Evolutionary conservation across 2,113 vertebrate genomes (phyloP).

Genomic region (Gymnarchus niloticus): DNA sequence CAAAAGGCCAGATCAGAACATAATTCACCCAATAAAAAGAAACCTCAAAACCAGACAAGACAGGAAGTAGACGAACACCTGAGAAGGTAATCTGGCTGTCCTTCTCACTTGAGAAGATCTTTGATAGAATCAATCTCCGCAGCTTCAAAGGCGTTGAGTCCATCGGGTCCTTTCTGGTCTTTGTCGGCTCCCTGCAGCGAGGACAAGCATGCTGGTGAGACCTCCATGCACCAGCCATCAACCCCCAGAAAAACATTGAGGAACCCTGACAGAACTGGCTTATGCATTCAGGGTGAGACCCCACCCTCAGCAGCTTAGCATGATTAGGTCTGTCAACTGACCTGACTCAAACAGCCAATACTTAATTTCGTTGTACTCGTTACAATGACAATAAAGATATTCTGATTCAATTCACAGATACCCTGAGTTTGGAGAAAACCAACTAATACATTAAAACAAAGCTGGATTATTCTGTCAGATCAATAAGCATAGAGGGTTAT

Average conservation of each 20-base stretch:
- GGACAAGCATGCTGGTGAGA: neutral
- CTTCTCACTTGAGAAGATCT: conserved; percentile 82
- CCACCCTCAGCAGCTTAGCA: too few relatives aligned
- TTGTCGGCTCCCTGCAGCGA: conserved; percentile 86
- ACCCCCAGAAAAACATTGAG: neutral
- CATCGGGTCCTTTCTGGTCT: conserved; percentile 75
- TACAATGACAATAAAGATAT: too few relatives aligned
- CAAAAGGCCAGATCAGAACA: neutral
- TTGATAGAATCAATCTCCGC: conserved; percentile 79
- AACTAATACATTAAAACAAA: too few relatives aligned
- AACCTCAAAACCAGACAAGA: neutral
- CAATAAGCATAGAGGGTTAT: neutral
- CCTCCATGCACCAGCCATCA: neutral
- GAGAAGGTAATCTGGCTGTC: conserved; percentile 43
- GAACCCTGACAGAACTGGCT: neutral
- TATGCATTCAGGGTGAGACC: neutral
- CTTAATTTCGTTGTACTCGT: too few relatives aligned
- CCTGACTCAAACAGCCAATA: too few relatives aligned
- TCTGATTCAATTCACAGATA: neutral
- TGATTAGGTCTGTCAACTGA: too few relatives aligned
- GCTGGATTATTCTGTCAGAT: neutral
- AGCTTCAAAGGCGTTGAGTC: conserved; percentile 75
- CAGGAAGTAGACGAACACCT: neutral
- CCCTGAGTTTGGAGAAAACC: too few relatives aligned
- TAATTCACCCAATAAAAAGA: neutral